Evolutionary conservation across 2,888 invertebrate genomes (phyloP), one percentile per base, ranked within the genome.

Genomic region (Lamellibrachia columna): DNA sequence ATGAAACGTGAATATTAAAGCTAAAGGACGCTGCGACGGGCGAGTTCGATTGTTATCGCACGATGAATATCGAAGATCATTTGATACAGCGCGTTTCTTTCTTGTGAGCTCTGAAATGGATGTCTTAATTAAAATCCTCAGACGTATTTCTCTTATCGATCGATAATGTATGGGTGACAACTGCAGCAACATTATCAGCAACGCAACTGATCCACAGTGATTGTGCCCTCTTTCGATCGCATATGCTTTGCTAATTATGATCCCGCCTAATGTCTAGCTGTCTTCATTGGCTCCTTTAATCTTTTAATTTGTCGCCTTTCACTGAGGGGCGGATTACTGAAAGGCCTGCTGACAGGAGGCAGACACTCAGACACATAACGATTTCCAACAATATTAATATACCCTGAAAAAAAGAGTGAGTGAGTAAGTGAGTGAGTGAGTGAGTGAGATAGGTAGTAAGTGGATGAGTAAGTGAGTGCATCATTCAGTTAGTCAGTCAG

Each of bases 31-130:
- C 75, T n/a, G 75, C 75, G 1, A 1, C 22, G 15, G 60, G 15
- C 11, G 60, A 60, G 1, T 55, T 15, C 15, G 75, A 75, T 75
- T n/a, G 75, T 75, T 75, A 75, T 75, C 75, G 75, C 75, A n/a
- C 75, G 75, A 75, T 75, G 75, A 75, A 75, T 75, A 75, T 75
- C 75, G 75, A 75, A 75, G 15, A 75, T 22, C 15, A 75, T 75
- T 75, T 75, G 75, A 75, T 75, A n/a, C 75, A 75, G 75, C 75
- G 75, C 22, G 15, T 75, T 75, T 75, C 75, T 75, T 75, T 75
- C 75, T 75, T 75, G 15, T 75, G 22, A 22, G 75, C 75, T 3
- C 3, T n/a, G 22, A n/a, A 75, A 75, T 75, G 75, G 75, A 75
- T 75, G 75, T 22, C 75, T 75, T 75, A 75, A 75, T 75, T 75